A percentile compares a stretch with the other conserved stretches of the same genome.
Evolutionary conservation across 1,140 invertebrate species (phyloP).

Genomic region (Leucophenga varia): DNA sequence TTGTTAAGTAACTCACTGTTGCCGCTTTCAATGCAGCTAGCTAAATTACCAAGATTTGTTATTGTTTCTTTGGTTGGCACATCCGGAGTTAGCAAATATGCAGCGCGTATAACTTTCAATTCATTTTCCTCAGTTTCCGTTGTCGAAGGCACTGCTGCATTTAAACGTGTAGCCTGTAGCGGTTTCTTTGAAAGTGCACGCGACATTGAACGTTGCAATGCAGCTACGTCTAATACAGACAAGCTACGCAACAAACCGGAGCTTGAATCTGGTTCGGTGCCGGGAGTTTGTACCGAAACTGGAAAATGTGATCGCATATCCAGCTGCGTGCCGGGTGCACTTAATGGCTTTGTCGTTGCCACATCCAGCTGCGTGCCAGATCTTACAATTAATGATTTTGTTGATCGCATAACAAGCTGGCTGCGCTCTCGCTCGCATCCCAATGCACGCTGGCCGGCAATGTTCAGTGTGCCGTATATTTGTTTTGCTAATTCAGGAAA

Average conservation of each 20-base stretch:
- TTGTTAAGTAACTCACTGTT: slow-evolving; percentile 58
- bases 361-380: too few relatives aligned
- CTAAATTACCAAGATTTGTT: slow-evolving; percentile 59
- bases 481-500: slow-evolving; percentile 88
- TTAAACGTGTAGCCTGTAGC: slow-evolving; percentile 44
- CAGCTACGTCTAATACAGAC: slow-evolving; percentile 90
- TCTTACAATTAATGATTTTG: slow-evolving; percentile 32
- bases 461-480: slow-evolving; percentile 80
- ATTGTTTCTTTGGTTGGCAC: slow-evolving; percentile 27
- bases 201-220: slow-evolving; percentile 80
- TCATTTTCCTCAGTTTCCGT: slow-evolving; percentile 55
- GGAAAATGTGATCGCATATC: slow-evolving; percentile 26
- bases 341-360: too few relatives aligned
- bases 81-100: slow-evolving; percentile 27
- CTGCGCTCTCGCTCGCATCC: slow-evolving; percentile 62
- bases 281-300: slow-evolving; percentile 37
- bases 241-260: slow-evolving; percentile 75
- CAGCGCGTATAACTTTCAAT: slow-evolving; percentile 34
- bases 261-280: too few relatives aligned
- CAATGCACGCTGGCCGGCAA: slow-evolving; percentile 79
- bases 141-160: slow-evolving; percentile 48
- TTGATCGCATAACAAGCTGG: slow-evolving; percentile 24
- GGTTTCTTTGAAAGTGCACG: slow-evolving; percentile 69
- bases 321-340: background rate
- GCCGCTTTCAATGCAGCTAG: slow-evolving; percentile 56